A percentile compares a stretch with the other conserved stretches of the same genome.
Evolutionary conservation across 2,797 vertebrate species (phyloP).

Genomic region (Cheirogaleus major): DNA sequence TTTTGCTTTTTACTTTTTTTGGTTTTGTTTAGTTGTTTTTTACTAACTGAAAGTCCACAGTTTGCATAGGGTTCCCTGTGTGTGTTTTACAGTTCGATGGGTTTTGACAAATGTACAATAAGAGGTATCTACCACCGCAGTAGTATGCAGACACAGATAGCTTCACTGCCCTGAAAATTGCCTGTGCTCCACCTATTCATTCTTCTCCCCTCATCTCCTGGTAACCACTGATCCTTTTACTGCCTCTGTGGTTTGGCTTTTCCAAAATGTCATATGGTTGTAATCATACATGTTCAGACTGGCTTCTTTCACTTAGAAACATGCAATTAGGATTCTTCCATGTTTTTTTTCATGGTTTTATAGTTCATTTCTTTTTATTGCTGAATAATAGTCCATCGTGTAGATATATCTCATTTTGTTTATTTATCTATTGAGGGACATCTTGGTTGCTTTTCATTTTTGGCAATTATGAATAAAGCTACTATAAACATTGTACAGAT

Average conservation of each 20-base stretch:
- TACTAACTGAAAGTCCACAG: not conserved
- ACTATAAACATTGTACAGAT: not conserved
- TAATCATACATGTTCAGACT: not conserved
- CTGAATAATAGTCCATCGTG: not conserved
- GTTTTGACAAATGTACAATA: not conserved
- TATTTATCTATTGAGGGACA: not conserved
- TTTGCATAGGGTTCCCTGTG: not conserved
- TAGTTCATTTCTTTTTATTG: not conserved
- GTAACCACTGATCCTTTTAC: not conserved
- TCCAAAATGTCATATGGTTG: not conserved
- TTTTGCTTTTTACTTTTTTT: not conserved
- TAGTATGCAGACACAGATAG: not conserved
- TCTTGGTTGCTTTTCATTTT: not conserved
- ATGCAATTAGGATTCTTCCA: not conserved
- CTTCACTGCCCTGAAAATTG: not conserved
- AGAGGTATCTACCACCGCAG: not conserved
- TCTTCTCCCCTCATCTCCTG: not conserved
- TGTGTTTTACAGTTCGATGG: not conserved
- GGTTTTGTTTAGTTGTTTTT: not conserved
- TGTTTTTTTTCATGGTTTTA: not conserved
- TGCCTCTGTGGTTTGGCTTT: not conserved
- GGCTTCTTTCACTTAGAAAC: slow-evolving; percentile 11
- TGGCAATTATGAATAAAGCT: not conserved
- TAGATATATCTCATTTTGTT: not conserved
- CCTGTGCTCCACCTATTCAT: not conserved